phyloP scores from a whole-genome alignment of 2,113 vertebrate genomes.

The Eupsittula cactorum region DNA sequence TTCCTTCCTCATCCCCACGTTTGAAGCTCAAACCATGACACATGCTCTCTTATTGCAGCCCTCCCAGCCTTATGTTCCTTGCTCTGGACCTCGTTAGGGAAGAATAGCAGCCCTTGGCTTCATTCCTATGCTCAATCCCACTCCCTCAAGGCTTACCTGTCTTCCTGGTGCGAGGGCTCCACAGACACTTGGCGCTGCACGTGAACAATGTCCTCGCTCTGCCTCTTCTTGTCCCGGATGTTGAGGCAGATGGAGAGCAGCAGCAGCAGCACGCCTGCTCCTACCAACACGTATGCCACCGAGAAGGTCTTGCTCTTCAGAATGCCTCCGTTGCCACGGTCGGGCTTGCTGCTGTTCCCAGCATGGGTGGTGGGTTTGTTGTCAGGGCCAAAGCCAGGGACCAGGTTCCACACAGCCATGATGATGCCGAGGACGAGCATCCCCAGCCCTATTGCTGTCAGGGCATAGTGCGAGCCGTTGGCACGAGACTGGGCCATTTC shows the following conservation, averaged over 20 bases:
- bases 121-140: accelerated
- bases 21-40: accelerated
- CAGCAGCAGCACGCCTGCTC: conserved; percentile 84
- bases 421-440: conserved; percentile 91
- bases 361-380: background rate
- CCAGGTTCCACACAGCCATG: conserved; percentile 95
- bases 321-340: background rate
- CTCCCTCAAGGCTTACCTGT: conserved; percentile 65
- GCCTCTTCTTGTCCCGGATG: conserved; percentile 84
- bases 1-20: background rate
- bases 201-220: conserved; percentile 41
- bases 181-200: background rate
- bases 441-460: conserved; percentile 91
- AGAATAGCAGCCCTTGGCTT: accelerated
- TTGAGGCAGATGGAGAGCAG: conserved; percentile 89
- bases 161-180: conserved; percentile 40
- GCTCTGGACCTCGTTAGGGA: background rate
- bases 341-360: conserved; percentile 72
- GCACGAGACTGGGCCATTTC: conserved; percentile 79
- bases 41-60: accelerated
- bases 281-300: conserved; percentile 90
- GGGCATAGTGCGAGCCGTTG: conserved; percentile 89
- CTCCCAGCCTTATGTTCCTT: background rate
- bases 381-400: conserved; percentile 72
- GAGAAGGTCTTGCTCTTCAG: conserved; percentile 86